Conservation (phyloP, 1,140 invertebrate species). For the Linepithema humile region DNA sequence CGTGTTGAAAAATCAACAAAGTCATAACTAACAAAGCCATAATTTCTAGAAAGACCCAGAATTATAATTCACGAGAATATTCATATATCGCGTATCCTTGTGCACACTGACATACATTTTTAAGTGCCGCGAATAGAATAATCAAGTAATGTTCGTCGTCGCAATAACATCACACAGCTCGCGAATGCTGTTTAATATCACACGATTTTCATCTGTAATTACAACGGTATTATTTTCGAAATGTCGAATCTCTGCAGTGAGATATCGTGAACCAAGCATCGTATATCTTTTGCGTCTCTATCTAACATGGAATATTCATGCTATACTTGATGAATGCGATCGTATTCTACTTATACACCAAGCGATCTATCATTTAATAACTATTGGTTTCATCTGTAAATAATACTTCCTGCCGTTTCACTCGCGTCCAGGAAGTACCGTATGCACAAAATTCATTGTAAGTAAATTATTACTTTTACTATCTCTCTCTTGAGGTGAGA, state of each 20-base stretch:
- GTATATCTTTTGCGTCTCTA: not conserved
- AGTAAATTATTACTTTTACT: not conserved
- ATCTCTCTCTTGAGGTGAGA: not conserved
- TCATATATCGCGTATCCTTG: not conserved
- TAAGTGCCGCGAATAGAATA: slow-evolving; percentile 1
- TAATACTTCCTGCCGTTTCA: not conserved
- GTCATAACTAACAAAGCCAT: not conserved
- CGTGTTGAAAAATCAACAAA: too few species aligned
- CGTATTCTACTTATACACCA: not conserved
- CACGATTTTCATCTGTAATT: not conserved
- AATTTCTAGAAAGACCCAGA: slow-evolving; percentile 13
- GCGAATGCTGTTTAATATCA: slow-evolving; percentile 35
- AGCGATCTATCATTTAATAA: not conserved
- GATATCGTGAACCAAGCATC: not conserved
- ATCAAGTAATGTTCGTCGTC: slow-evolving; percentile 27
- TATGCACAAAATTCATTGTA: not conserved
- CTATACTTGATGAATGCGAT: not conserved
- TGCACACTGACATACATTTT: slow-evolving; percentile 5
- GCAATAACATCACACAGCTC: slow-evolving; percentile 46
- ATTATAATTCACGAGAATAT: not conserved
- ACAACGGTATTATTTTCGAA: slow-evolving; percentile 18
- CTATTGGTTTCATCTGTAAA: not conserved
- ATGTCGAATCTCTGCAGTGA: not conserved
- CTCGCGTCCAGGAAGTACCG: not conserved
- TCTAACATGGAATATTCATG: slow-evolving; percentile 3